Evolutionary conservation across 2,113 vertebrate species (phyloP).

Genomic region (Tauraco erythrolophus): DNA sequence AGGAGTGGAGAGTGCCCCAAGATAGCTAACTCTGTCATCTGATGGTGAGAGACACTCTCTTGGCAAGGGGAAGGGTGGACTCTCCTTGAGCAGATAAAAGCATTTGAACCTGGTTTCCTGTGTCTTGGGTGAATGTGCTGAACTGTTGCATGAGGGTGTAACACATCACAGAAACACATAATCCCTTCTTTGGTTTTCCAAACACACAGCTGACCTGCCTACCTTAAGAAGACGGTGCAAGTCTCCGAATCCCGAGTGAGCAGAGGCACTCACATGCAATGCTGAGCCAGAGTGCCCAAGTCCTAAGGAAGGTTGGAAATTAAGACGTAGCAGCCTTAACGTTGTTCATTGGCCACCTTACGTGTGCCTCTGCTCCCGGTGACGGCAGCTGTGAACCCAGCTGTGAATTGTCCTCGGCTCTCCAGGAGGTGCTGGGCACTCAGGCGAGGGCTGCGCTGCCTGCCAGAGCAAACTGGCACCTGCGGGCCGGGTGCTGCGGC

Average conservation of each 20-base stretch:
- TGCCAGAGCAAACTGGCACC: not conserved
- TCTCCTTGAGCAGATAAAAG: not conserved
- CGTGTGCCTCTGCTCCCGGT: not conserved
- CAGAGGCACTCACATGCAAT: fast-evolving
- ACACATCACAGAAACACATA: not conserved
- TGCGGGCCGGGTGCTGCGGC: not conserved
- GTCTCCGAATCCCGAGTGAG: not conserved
- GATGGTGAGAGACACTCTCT: not conserved
- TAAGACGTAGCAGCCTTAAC: too few relatives aligned
- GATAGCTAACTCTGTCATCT: not conserved
- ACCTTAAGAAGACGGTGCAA: not conserved
- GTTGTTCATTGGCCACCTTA: fast-evolving
- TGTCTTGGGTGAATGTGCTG: not conserved
- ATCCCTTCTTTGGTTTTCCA: not conserved
- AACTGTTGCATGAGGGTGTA: not conserved
- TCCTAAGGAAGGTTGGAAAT: not conserved
- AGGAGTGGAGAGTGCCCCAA: not conserved
- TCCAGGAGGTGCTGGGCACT: not conserved
- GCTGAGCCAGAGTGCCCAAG: not conserved
- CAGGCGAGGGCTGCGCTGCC: not conserved
- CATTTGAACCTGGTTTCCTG: not conserved
- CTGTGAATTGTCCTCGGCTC: fast-evolving
- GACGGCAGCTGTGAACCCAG: not conserved
- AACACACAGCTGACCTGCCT: not conserved
- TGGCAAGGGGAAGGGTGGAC: not conserved